Evolutionary conservation across 2,113 vertebrate species (phyloP).

Genomic region (Chaetops frenatus): DNA sequence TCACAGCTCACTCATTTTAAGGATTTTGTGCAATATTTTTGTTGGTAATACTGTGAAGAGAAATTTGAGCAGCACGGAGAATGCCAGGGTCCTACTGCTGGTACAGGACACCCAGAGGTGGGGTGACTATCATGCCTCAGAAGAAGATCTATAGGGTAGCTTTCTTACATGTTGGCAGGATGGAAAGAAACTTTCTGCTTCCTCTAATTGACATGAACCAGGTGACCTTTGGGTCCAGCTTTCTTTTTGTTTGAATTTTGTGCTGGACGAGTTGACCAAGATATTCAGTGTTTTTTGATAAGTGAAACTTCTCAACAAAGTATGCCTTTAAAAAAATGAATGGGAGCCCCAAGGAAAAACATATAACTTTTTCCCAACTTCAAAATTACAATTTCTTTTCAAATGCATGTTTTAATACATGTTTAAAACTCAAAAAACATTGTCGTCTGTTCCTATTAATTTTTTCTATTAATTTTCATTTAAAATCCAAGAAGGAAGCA

Average conservation of each 20-base stretch:
- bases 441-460: background rate
- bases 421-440: background rate
- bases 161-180: background rate
- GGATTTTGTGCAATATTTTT: background rate
- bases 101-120: too few relatives aligned
- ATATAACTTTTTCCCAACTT: background rate
- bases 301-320: background rate
- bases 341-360: background rate
- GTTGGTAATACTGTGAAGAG: background rate
- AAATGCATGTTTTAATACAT: background rate
- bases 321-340: background rate
- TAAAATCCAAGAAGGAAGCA: background rate
- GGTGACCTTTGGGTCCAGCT: background rate
- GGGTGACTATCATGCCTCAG: background rate
- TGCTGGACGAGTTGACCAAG: background rate
- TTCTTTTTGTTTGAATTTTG: background rate
- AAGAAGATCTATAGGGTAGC: background rate
- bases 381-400: background rate
- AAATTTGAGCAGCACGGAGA: background rate
- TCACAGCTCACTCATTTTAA: background rate
- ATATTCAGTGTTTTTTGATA: background rate
- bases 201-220: background rate
- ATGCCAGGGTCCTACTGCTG: background rate
- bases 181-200: background rate
- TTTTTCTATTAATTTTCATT: background rate